Base-by-base conservation (phyloP, 2,797 vertebrate species). In the Acanthurus tractus region DNA sequence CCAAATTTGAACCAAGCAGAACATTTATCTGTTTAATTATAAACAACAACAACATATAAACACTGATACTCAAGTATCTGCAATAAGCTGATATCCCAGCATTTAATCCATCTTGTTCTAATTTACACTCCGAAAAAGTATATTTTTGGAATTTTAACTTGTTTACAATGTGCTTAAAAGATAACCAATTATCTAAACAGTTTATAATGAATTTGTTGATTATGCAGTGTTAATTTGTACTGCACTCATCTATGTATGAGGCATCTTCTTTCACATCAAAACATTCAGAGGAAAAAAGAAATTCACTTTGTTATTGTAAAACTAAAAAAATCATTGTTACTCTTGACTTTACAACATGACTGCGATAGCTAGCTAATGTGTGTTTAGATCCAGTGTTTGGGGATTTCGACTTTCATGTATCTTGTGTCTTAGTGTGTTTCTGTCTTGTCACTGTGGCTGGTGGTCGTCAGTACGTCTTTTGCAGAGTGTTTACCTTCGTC, bases 401-500 rank as follows among this genome's bases (percentile, higher is more conserved):
- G 29, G 29, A 4, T 29, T 81, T 57, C 70, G 17, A 56, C 54
- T 4, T 46, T 18, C 78, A 42, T 64, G 5, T 54, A 23, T 13
- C 23, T 22, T 57, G 56, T 49, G 29, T 74, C 55, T 52, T 17
- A 6, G 3, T 78, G 72, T 71, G 38, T 84, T 25, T 72, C 13
- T 68, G 70, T 78, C 23, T 20, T 62, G 73, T 65, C 66, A 55
- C 50, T 68, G 67, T 70, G 55, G 76, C 56, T 81, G 49, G 10
- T 53, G 63, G 48, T 42, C 7, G 46, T 70, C 3, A 17, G 11
- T 11, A 12, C 0, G 15, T 75, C 29, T 63, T 29, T 77, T 6
- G 13, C 29, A 25, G 9, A 6, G 14, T 69, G 65, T 72, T 61
- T 49, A 9, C 46, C 12, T 75, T 8, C 14, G 59, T 76, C 67